phyloP scores from a whole-genome alignment of 2,113 vertebrate species.

The Chaetorhynchus papuensis region DNA sequence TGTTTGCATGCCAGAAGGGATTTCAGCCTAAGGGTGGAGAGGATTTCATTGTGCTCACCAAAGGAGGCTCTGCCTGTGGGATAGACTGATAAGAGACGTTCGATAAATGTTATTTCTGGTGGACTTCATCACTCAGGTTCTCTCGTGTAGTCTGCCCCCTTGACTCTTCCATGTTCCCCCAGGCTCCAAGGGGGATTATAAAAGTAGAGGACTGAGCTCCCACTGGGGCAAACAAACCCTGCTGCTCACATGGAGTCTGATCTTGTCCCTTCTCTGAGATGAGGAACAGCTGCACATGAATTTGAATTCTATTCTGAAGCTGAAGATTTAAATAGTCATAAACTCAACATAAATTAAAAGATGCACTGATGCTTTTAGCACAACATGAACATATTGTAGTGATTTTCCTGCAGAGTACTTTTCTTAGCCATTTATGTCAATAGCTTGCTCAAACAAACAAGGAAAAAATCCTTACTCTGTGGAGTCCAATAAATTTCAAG shows the following conservation, averaged over 20 bases:
- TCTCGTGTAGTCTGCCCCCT: background rate
- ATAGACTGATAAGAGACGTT: background rate
- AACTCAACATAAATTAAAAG: background rate
- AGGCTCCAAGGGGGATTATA: background rate
- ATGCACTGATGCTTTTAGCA: background rate
- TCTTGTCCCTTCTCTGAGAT: background rate
- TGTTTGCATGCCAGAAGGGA: background rate
- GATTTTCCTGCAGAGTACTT: background rate
- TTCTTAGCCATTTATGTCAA: background rate
- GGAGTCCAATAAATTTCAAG: background rate
- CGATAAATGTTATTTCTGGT: background rate
- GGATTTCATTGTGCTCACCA: background rate
- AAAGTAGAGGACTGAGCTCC: background rate
- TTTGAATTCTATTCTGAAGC: background rate
- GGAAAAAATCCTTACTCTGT: background rate
- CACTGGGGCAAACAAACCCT: rapidly evolving
- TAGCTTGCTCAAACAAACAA: background rate
- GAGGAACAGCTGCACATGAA: background rate
- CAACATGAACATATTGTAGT: background rate
- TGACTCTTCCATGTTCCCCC: background rate
- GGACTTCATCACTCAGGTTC: background rate
- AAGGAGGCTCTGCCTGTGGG: background rate
- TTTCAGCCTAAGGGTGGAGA: background rate
- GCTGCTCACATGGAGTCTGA: background rate
- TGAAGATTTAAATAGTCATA: background rate